Evolutionary conservation across 2,888 invertebrate species (phyloP), one percentile per base, ranked within the genome.

Genomic region (Teleogryllus oceanicus): DNA sequence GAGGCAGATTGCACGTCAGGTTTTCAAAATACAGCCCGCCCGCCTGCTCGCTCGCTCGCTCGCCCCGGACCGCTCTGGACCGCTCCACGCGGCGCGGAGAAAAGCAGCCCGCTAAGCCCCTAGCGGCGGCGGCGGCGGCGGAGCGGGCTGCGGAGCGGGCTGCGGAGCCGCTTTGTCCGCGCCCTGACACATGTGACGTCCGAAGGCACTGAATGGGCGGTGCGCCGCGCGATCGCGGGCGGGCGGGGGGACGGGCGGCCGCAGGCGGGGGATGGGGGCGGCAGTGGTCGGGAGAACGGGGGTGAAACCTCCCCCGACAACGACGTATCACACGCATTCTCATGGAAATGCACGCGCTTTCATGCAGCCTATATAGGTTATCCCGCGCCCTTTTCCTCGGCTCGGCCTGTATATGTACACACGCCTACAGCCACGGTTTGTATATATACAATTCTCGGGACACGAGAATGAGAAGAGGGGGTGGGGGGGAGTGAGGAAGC

Each of bases 141-240:
- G 16, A 16, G 16, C 11, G 16, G 62, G 11, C 62, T 10, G 62
- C 13, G 11, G 16, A 16, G 16, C 11, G 16, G 62, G 11, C 62
- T 10, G 62, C 13, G 62, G 62, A 12, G 4, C 62, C 13, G 62
- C 62, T 62, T 62, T 62, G 62, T 62, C 4, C 13, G 62, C 62
- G 62, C 62, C n/a, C 62, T 62, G 62, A 62, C 62, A 62, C 62
- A 62, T 62, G 62, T 62, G 16, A 62, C 62, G 62, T 62, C 62
- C 4, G 16, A 62, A 62, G 62, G 62, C 16, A 13, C 13, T 62
- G 62, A 62, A 62, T 62, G 62, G 16, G 62, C 62, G 62, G n/a
- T n/a, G 62, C 16, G 13, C 4, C 62, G 16, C 62, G n/a, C 62
- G 62, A n/a, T 16, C n/a, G 62, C 62, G 62, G 62, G 16, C 21